phyloP scores from a whole-genome alignment of 2,888 invertebrate genomes.

The Pollenia griseotomentosa region DNA sequence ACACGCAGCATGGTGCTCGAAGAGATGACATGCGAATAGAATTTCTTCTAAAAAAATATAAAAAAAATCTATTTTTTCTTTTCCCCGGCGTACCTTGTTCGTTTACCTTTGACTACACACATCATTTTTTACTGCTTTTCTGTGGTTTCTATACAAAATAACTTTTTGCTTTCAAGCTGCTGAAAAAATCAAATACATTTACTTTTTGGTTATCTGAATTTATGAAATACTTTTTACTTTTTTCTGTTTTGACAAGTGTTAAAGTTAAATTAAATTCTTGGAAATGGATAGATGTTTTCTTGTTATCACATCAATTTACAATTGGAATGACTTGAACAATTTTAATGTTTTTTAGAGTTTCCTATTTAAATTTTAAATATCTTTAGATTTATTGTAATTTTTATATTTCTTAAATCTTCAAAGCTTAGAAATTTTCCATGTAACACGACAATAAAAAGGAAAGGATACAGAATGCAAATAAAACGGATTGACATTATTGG shows the following conservation, averaged over 20 bases:
- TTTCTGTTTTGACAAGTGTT: not conserved
- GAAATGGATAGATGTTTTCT: too few relatives aligned
- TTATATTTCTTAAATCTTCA: too few relatives aligned
- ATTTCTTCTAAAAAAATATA: not conserved
- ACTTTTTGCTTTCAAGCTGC: not conserved
- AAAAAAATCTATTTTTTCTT: not conserved
- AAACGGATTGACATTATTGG: too few relatives aligned
- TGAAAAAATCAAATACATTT: not conserved
- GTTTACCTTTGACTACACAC: not conserved
- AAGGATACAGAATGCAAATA: too few relatives aligned
- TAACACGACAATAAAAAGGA: too few relatives aligned
- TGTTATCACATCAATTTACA: too few relatives aligned
- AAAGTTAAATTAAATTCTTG: too few relatives aligned
- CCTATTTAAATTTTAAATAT: too few relatives aligned
- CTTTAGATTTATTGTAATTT: too few relatives aligned
- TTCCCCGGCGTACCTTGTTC: not conserved
- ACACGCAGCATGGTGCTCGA: slow-evolving; percentile 2
- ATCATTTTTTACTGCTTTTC: not conserved
- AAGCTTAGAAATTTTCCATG: too few relatives aligned
- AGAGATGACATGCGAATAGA: slow-evolving; percentile 21
- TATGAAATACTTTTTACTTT: not conserved
- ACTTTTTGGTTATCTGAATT: not conserved
- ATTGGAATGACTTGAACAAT: too few relatives aligned
- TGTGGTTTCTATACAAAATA: not conserved
- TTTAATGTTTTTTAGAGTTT: too few relatives aligned